Evolutionary conservation across 2,888 invertebrate species (phyloP).

Genomic region (Omphaloscelis lunosa): DNA sequence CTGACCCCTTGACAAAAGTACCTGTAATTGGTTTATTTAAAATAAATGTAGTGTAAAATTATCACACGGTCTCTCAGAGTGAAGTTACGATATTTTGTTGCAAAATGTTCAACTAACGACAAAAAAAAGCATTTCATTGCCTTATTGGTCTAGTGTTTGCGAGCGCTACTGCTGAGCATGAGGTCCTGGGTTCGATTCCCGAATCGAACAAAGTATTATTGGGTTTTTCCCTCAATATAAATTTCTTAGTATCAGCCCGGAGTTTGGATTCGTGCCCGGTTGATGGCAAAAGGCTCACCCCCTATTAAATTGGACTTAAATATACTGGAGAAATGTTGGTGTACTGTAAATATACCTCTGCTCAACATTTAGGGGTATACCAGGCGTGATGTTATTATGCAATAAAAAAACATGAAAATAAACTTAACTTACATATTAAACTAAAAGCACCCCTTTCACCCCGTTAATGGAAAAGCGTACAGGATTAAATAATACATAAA

Average conservation of each 20-base stretch:
- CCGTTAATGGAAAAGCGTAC: conserved; percentile 41
- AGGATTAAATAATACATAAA: conserved; percentile 18
- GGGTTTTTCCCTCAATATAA: neutral
- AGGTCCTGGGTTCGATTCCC: neutral
- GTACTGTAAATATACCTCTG: neutral
- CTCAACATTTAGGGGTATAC: neutral
- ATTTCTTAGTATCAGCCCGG: neutral
- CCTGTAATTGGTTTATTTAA: no score
- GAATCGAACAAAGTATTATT: neutral
- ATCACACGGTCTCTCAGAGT: conserved; percentile 1
- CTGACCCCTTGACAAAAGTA: no score
- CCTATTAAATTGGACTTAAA: neutral
- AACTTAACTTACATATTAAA: no score
- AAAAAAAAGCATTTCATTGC: no score
- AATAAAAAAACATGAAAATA: no score
- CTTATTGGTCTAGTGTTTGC: neutral
- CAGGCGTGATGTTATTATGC: neutral
- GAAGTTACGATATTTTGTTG: conserved; percentile 22
- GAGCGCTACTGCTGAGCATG: neutral
- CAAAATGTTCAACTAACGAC: neutral
- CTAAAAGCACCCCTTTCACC: conserved; percentile 34
- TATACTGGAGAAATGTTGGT: neutral
- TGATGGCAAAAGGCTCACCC: neutral
- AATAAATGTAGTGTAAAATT: conserved; percentile 20
- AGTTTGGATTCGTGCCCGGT: no score